Base-by-base conservation (phyloP, 2,888 invertebrate genomes). In the Bembecia ichneumoniformis region DNA sequence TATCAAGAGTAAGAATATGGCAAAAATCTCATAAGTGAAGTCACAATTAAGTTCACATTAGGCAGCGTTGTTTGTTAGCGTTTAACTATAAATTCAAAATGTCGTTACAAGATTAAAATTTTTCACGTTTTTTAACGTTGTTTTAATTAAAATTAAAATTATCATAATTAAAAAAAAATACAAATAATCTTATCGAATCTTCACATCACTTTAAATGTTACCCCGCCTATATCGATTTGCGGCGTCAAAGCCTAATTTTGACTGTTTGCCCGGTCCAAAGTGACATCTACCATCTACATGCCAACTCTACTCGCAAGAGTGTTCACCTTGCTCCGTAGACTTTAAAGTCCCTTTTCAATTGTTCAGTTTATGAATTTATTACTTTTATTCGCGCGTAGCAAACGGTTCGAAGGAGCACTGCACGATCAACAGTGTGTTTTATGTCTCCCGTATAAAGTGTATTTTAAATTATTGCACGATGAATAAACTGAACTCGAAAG, bases 181-280 rank as follows among this genome's bases (percentile, higher is more conserved):
- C 5, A 28, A 1, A 28, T 35, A 13, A 5, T 35, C 17, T 7
- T 46, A 43, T 13, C 34, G 34, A 16, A 11, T 11, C 3, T 43
- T 17, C 44, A 46, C 79, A 63, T 51, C 75, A 58, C 75, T 77
- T 64, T 7, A 3, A n/a, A 35, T 47, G 52, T 55, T 64, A 64
- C 59, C 64, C 68, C 64, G 73, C 76, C 71, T 75, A 64, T 82
- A 83, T 83, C 77, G 83, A 83, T 83, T 77, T 69, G 66, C 66
- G 60, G 64, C 67, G 61, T 63, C 60, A 68, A 68, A 79, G 74
- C 74, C 77, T 79, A 76, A 77, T 76, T 77, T 75, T 68, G 68
- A 69, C 66, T 75, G 75, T 78, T 80, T 76, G 77, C 65, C 58
- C 47, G 43, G 40, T 40, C 13, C 13, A 40, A 14, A 13, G n/a